A percentile compares a stretch with the other conserved stretches of the same genome.
Evolutionary conservation across 2,888 invertebrate genomes (phyloP).

Genomic region (Mythimna impura): DNA sequence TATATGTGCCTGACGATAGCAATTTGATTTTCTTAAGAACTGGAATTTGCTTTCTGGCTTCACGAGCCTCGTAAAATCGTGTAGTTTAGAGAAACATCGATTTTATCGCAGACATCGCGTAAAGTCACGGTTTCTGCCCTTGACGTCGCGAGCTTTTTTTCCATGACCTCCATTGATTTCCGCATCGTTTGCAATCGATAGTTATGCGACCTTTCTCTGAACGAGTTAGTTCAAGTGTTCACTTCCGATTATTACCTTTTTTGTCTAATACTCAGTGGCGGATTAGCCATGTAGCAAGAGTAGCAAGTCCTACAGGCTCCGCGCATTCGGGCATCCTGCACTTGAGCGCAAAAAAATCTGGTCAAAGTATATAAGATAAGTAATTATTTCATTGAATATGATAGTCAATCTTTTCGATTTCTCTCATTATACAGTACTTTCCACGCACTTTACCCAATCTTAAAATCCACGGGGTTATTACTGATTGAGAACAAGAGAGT

Average conservation of each 20-base stretch:
- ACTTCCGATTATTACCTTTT: constrained; percentile 33
- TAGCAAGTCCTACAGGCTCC: too few species aligned
- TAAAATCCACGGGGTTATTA: too few species aligned
- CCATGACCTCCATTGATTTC: constrained; percentile 64
- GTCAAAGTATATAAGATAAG: too few species aligned
- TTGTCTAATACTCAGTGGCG: background rate
- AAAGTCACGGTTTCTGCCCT: constrained; percentile 55
- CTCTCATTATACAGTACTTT: too few species aligned
- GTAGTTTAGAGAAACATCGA: constrained; percentile 34
- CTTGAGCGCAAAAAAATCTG: too few species aligned
- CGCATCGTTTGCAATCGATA: constrained; percentile 65
- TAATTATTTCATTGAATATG: too few species aligned
- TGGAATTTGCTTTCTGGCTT: background rate
- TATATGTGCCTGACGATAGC: background rate
- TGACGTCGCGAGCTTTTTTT: constrained; percentile 57
- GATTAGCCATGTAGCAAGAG: too few species aligned
- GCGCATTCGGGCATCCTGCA: too few species aligned
- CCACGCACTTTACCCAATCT: too few species aligned
- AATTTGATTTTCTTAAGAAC: background rate
- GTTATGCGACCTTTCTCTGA: constrained; percentile 55
- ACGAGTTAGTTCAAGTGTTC: constrained; percentile 8
- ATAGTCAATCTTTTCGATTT: too few species aligned
- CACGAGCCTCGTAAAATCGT: constrained; percentile 3
- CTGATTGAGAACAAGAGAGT: too few species aligned
- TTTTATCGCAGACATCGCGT: constrained; percentile 42